Evolutionary conservation across 2,797 vertebrate species (phyloP), one percentile per base, ranked within the genome.

Genomic region (Otolemur crassicaudatus): DNA sequence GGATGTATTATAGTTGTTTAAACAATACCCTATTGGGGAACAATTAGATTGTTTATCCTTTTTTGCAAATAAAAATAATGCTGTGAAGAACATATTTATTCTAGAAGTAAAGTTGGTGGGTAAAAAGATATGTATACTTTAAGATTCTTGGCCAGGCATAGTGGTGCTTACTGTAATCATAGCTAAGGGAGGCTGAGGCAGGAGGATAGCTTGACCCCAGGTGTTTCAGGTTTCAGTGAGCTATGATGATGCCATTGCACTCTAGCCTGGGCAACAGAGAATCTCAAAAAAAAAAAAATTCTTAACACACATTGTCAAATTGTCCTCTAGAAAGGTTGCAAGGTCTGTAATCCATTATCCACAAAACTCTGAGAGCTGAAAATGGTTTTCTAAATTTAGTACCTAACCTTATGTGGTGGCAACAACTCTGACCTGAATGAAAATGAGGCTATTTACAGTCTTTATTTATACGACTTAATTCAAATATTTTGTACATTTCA

Each of bases 51-150:
- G 40, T 67, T 91, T 84, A 56, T 76, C 13, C 29, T 53, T 87
- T 77, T 88, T 91, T 97, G 37, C 73, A 61, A 77, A 75, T 19
- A 72, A 90, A 90, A 91, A 49, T 4, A 60, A 53, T 46, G 27
- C 23, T 23, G 6, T 34, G 31, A 31, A 70, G 79, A 86, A 73
- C 69, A 60, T 77, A 31, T 63, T 40, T 75, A 22, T 63, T 92
- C 80, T 67, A 80, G 46, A 49, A 94, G 76, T 61, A 60, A 82
- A 53, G 46, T 65, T 65, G 16, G 49, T 19, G 3, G 25, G 70
- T 72, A 23, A 72, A 84, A 87, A 7, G 43, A 0, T 37, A 1
- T 1, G 25, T 34, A 9, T 65, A 29, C 63, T 80, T 63, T 76
- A 75, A 92, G 76, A 22, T 53, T 87, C 69, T 65, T 53, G 31